Conservation (phyloP, 2,797 vertebrate species). For the Coracias cyanogaster region DNA sequence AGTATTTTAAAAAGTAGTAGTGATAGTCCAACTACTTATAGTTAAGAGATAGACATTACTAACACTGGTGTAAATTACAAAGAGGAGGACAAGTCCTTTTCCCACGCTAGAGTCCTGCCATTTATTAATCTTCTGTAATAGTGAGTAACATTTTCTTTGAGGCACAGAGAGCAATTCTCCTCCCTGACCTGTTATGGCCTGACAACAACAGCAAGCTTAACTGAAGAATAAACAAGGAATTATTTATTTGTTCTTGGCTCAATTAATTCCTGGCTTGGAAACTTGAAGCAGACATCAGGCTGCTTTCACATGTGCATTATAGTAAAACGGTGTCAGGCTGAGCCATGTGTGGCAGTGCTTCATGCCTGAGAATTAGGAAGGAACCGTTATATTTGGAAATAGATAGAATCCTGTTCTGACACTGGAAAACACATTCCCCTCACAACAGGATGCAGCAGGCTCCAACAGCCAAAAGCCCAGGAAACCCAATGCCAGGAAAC, state of each 20-base stretch:
- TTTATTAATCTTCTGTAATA: constrained; percentile 29
- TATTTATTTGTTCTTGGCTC: constrained; percentile 58
- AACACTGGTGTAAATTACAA: not conserved
- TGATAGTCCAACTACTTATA: not conserved
- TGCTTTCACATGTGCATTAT: constrained; percentile 7
- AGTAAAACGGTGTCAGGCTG: constrained; percentile 26
- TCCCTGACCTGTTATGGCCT: not conserved
- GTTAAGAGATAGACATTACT: not conserved
- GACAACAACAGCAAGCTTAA: constrained; percentile 47
- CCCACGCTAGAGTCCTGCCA: not conserved
- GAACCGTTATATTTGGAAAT: constrained; percentile 37
- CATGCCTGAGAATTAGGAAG: constrained; percentile 1
- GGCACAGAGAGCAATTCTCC: not conserved
- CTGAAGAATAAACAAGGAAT: constrained; percentile 56
- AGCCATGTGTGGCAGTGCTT: constrained; percentile 8
- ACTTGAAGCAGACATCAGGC: not conserved
- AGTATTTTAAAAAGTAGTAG: not conserved
- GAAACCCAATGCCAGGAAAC: constrained; percentile 23
- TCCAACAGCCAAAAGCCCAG: constrained; percentile 48
- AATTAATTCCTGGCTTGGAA: constrained; percentile 47
- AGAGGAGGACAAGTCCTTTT: not conserved
- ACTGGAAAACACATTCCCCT: constrained; percentile 6
- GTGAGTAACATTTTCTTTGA: constrained; percentile 10
- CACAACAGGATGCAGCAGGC: constrained; percentile 4
- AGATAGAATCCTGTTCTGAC: constrained; percentile 6